These are phyloP conservation scores for Lasioglossum albipes DNA, from an alignment of 1,140 invertebrate genomes.

Conservation along the genomic window DNA sequence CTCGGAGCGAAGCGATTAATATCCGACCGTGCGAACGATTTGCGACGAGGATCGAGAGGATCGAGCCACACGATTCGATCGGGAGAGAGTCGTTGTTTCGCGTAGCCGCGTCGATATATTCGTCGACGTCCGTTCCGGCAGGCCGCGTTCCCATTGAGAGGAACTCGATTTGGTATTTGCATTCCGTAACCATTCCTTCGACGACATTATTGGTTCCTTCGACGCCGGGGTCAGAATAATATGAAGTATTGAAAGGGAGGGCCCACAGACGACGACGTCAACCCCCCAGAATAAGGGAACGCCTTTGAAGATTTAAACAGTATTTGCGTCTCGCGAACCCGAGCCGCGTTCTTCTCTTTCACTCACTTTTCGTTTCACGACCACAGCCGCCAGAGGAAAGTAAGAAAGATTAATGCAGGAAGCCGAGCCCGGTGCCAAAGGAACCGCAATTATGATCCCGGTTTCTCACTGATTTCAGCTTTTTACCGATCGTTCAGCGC, in stretches of 20 bases:
- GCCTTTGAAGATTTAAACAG: constrained; percentile 43
- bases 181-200: constrained; percentile 38
- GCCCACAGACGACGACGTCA: not conserved
- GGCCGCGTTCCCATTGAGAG: constrained; percentile 8
- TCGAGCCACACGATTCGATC: not conserved
- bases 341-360: no score
- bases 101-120: not conserved
- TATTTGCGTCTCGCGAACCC: not conserved
- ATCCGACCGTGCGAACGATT: not conserved
- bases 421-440: not conserved
- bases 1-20: not conserved
- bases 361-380: not conserved
- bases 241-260: constrained; percentile 27
- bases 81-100: constrained; percentile 7
- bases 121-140: not conserved
- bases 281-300: not conserved
- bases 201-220: constrained; percentile 38
- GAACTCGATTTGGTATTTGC: constrained; percentile 32
- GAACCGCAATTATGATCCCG: not conserved
- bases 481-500: not conserved
- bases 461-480: not conserved
- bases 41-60: no score
- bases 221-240: constrained; percentile 10
- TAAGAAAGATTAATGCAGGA: constrained; percentile 1
- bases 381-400: not conserved